These are phyloP conservation scores for Melitaea athalia DNA, from an alignment of 2,888 invertebrate species.

Conservation along the genomic window DNA sequence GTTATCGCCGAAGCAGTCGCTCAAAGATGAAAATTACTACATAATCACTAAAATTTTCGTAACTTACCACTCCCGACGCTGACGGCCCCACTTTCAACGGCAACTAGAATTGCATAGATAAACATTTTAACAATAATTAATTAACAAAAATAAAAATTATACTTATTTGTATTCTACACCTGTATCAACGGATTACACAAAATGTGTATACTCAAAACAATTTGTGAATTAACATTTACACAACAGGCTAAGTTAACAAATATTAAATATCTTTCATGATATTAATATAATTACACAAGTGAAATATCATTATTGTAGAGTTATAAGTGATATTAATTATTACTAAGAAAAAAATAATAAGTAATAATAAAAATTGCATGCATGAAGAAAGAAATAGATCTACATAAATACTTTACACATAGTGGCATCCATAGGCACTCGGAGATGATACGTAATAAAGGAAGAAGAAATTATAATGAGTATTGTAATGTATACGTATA, in stretches of 20 bases:
- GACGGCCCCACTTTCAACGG: slow-evolving; percentile 46
- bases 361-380: slow-evolving; percentile 33
- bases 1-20: slow-evolving; percentile 24
- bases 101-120: slow-evolving; percentile 66
- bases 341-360: slow-evolving; percentile 22
- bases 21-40: slow-evolving; percentile 50
- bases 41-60: slow-evolving; percentile 64
- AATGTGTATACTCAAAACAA: not conserved
- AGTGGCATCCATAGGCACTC: slow-evolving; percentile 57
- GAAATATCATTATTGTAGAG: not conserved
- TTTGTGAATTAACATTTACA: not conserved
- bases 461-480: slow-evolving; percentile 42
- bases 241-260: not conserved
- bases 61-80: slow-evolving; percentile 68
- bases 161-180: not conserved
- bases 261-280: not conserved
- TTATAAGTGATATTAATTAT: not conserved
- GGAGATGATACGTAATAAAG: slow-evolving; percentile 45
- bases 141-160: slow-evolving; percentile 7
- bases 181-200: not conserved
- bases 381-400: slow-evolving; percentile 43
- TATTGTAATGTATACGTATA: slow-evolving; percentile 45
- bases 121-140: slow-evolving; percentile 19
- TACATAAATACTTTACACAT: slow-evolving; percentile 75
- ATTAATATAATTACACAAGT: not conserved